phyloP scores from a whole-genome alignment of 2,888 invertebrate species.

The Nomada fucata region DNA sequence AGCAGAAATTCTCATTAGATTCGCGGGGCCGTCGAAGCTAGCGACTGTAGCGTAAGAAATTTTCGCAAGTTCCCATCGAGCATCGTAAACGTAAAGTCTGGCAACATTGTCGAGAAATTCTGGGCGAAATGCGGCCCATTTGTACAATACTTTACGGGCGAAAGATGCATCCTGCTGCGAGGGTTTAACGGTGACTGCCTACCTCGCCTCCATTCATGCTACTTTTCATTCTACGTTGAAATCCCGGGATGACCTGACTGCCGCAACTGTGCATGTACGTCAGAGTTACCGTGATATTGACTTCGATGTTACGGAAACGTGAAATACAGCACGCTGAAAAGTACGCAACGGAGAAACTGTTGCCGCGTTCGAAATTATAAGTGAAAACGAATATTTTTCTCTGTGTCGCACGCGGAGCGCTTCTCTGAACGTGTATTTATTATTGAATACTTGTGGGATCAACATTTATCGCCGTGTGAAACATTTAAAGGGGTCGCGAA shows the following conservation, averaged over 20 bases:
- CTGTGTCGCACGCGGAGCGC: background rate
- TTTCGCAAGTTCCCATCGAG: background rate
- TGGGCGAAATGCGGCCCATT: constrained; percentile 70
- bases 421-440: background rate
- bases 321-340: constrained; percentile 13
- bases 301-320: constrained; percentile 45
- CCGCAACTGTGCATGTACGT: constrained; percentile 32
- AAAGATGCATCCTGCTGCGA: constrained; percentile 79
- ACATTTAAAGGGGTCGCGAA: background rate
- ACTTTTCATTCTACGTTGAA: constrained; percentile 65
- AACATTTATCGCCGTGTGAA: background rate
- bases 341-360: background rate
- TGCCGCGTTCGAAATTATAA: background rate
- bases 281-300: constrained; percentile 52
- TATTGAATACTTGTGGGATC: background rate
- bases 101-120: constrained; percentile 70
- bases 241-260: constrained; percentile 58
- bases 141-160: constrained; percentile 59
- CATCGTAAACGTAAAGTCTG: constrained; percentile 61
- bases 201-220: constrained; percentile 73
- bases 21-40: background rate
- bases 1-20: background rate
- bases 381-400: background rate
- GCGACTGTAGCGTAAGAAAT: background rate
- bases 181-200: constrained; percentile 78